These are phyloP conservation scores for Ctenomys sociabilis DNA, from an alignment of 2,113 vertebrate species.

Conservation along the genomic window DNA sequence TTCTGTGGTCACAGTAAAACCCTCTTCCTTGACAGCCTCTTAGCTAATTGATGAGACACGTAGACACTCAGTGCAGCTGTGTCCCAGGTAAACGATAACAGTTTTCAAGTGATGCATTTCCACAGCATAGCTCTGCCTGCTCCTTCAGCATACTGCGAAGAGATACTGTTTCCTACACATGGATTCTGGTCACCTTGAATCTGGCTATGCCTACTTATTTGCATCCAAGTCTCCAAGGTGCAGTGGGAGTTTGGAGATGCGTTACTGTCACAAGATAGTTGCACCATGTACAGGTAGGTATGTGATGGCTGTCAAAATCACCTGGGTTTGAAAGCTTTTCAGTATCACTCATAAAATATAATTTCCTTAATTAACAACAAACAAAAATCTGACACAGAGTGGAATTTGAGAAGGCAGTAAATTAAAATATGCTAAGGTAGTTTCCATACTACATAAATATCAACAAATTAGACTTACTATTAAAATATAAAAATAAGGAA, in stretches of 20 bases:
- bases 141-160: not conserved
- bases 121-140: not conserved
- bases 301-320: slow-evolving; percentile 40
- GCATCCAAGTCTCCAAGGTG: not conserved
- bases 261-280: not conserved
- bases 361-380: slow-evolving; percentile 60
- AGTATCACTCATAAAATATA: slow-evolving; percentile 63
- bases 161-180: not conserved
- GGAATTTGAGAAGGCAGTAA: slow-evolving; percentile 52
- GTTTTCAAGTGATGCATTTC: not conserved
- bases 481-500: slow-evolving; percentile 8
- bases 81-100: not conserved
- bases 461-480: slow-evolving; percentile 65
- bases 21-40: not conserved
- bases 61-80: not conserved
- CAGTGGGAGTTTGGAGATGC: not conserved
- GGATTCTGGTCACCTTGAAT: not conserved
- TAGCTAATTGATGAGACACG: not conserved
- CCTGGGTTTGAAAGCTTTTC: not conserved
- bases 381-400: slow-evolving; percentile 67
- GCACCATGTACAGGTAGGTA: not conserved
- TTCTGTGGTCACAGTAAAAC: not conserved
- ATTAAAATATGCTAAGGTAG: slow-evolving; percentile 33
- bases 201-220: not conserved
- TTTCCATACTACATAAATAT: slow-evolving; percentile 52